Percentiles rank a stretch among this genome's conserved stretches.
Evolutionary conservation across 1,140 invertebrate species (phyloP).

Genomic region (Octopus sinensis): DNA sequence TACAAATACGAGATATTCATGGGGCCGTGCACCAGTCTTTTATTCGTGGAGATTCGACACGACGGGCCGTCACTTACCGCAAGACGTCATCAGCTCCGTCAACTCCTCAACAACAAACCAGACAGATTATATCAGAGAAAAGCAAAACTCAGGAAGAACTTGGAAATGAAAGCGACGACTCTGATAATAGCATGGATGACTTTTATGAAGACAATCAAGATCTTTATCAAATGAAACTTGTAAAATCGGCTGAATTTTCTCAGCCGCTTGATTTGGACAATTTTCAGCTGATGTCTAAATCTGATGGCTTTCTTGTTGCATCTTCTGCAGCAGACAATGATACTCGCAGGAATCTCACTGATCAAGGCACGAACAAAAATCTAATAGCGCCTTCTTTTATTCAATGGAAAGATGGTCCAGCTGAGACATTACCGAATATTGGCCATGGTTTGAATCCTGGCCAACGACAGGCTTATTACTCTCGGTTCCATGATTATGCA

Average conservation of each 20-base stretch:
- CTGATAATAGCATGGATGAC: not conserved
- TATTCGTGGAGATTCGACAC: constrained; percentile 43
- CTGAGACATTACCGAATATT: not conserved
- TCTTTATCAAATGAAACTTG: not conserved
- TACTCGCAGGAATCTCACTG: not conserved
- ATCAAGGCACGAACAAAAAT: no score
- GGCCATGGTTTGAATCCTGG: not conserved
- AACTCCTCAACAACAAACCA: constrained; percentile 34
- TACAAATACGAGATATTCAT: not conserved
- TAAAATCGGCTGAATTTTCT: constrained; percentile 8
- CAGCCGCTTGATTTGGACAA: not conserved
- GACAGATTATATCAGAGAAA: not conserved
- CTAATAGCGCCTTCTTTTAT: not conserved
- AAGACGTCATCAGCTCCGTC: constrained; percentile 44
- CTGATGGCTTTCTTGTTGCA: not conserved
- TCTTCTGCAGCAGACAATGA: not conserved
- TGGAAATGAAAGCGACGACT: not conserved
- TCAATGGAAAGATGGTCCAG: not conserved
- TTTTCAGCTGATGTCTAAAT: not conserved
- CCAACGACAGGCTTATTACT: constrained; percentile 25
- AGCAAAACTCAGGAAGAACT: not conserved
- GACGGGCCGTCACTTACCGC: constrained; percentile 40
- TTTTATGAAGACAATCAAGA: not conserved
- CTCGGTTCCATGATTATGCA: constrained; percentile 46
- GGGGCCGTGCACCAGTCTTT: constrained; percentile 33